Conservation (phyloP, 2,888 invertebrate genomes). For the Chalcosyrphus nemorum region DNA sequence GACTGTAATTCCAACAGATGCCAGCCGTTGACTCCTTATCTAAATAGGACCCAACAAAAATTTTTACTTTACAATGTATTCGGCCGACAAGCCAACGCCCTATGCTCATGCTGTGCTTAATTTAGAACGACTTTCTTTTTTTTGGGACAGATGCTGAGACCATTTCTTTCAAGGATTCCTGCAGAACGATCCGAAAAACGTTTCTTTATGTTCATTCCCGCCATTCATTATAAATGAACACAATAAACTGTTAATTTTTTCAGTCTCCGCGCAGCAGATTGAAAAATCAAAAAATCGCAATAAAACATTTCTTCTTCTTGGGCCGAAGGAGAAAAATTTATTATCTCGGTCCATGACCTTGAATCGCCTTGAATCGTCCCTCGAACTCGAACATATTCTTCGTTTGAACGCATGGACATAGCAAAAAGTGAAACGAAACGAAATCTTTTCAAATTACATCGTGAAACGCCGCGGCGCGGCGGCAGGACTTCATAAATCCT, state of each 20-base stretch:
- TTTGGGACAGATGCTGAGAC: no score
- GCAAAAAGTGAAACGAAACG: not conserved
- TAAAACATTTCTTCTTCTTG: not conserved
- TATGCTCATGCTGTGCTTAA: not conserved
- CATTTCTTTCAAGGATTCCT: not conserved
- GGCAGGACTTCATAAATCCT: constrained; percentile 63
- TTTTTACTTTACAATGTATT: no score
- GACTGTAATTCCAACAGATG: no score
- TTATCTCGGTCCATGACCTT: not conserved
- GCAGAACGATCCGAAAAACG: not conserved
- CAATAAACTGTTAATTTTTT: not conserved
- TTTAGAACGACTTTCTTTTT: not conserved
- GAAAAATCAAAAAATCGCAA: not conserved
- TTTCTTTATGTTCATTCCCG: not conserved
- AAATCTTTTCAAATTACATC: constrained; percentile 30
- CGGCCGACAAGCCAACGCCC: no score
- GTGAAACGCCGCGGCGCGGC: constrained; percentile 6
- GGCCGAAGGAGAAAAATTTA: not conserved
- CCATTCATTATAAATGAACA: not conserved
- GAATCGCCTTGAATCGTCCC: not conserved
- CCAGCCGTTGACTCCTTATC: no score
- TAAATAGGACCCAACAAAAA: no score
- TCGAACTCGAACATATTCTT: not conserved
- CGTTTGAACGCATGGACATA: not conserved
- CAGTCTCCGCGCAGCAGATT: not conserved